A percentile compares a stretch with the other conserved stretches of the same genome.
Conservation (phyloP, 2,797 vertebrate genomes). For the Acrossocheilus wenchowensis region DNA sequence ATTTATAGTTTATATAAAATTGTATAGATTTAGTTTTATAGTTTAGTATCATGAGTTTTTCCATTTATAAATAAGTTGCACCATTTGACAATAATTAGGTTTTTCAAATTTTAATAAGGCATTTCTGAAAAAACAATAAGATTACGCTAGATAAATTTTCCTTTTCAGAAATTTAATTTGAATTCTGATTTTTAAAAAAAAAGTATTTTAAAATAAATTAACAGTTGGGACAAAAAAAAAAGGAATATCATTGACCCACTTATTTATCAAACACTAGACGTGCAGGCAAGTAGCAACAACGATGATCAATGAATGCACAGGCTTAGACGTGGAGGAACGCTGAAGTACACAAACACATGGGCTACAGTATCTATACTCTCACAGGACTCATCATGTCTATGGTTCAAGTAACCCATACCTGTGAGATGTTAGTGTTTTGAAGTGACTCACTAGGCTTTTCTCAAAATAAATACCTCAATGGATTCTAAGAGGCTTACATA, state of each 20-base stretch:
- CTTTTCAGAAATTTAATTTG: background rate
- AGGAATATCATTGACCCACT: background rate
- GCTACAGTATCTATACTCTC: background rate
- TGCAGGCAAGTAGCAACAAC: background rate
- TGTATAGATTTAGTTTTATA: too few relatives aligned
- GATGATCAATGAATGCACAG: background rate
- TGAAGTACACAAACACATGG: background rate
- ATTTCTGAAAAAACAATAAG: background rate
- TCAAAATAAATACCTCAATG: slow-evolving; percentile 57
- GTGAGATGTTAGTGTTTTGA: background rate
- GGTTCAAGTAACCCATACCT: background rate
- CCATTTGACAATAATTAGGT: background rate
- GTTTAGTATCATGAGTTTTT: background rate
- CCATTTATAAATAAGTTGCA: background rate
- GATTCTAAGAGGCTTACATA: slow-evolving; percentile 76
- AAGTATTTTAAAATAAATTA: background rate
- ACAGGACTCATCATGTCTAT: background rate
- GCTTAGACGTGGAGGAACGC: background rate
- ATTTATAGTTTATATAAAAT: background rate
- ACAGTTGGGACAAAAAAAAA: background rate
- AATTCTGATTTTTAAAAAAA: too few relatives aligned
- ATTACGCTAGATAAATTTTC: background rate
- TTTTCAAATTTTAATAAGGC: background rate
- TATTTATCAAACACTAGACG: background rate
- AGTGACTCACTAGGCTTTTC: slow-evolving; percentile 55